Evolutionary conservation across 23 tunicate species (phyloP).

Genomic region (Trididemnum nubilum): DNA sequence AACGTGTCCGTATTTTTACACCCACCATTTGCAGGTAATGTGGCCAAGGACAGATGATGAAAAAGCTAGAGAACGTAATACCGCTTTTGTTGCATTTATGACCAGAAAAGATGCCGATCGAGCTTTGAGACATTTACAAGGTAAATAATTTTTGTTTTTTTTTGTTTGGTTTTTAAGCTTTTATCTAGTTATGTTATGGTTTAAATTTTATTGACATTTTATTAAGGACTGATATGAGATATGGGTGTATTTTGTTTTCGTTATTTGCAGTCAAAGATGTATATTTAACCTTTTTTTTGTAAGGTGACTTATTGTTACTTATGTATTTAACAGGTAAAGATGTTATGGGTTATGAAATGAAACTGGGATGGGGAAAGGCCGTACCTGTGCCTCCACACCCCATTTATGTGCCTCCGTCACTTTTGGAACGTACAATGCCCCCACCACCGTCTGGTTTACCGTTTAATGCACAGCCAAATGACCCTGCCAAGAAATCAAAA

Average conservation of each 20-base stretch:
- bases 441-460: conserved; percentile 95
- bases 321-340: conserved; percentile 35
- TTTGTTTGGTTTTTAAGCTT: neutral
- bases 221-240: no score
- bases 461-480: conserved; percentile 86
- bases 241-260: no score
- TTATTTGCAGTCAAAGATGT: no score
- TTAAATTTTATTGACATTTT: no score
- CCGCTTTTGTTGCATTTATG: conserved; percentile 98
- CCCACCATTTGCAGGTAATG: conserved; percentile 76
- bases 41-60: conserved; percentile 98
- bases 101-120: conserved; percentile 93
- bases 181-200: neutral
- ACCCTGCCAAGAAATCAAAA: conserved; percentile 64
- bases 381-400: conserved; percentile 96
- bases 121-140: conserved; percentile 88
- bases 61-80: conserved; percentile 77
- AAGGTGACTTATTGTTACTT: neutral
- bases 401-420: conserved; percentile 85
- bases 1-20: no score
- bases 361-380: conserved; percentile 94
- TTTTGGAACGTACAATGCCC: conserved; percentile 83
- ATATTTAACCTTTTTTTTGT: no score
- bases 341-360: conserved; percentile 87
- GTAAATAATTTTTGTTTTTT: conserved; percentile 35